These are phyloP conservation scores for Zeuzera pyrina DNA, from an alignment of 2,888 invertebrate species.

Conservation along the genomic window DNA sequence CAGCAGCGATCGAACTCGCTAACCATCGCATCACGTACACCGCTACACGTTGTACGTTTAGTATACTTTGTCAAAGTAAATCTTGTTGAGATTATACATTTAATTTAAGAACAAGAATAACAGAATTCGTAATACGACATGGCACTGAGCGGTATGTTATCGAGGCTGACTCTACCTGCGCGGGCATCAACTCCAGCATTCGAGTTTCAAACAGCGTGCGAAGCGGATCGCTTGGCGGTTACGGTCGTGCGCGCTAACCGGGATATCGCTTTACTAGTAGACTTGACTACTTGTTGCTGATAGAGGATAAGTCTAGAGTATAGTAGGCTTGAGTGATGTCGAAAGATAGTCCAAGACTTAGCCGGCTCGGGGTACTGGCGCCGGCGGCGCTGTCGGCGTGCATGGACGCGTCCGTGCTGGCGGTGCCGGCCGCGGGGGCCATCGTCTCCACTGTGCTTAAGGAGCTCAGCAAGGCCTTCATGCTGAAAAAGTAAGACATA, in stretches of 20 bases:
- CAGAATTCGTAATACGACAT: too few species aligned
- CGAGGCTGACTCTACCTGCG: too few species aligned
- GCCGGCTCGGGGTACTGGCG: conserved; percentile 57
- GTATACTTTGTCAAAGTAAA: too few species aligned
- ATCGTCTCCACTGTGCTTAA: conserved; percentile 62
- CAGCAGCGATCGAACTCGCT: too few species aligned
- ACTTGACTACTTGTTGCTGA: not conserved
- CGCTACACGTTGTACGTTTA: too few species aligned
- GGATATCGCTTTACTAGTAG: not conserved
- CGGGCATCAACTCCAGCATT: too few species aligned
- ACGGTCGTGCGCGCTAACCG: conserved; percentile 43
- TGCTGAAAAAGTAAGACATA: conserved; percentile 66
- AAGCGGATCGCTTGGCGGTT: conserved; percentile 63
- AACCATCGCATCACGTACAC: too few species aligned
- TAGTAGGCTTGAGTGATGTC: conserved; percentile 40
- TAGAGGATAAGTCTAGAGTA: not conserved
- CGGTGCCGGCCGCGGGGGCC: conserved; percentile 62
- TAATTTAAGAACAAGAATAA: too few species aligned
- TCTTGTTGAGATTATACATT: too few species aligned
- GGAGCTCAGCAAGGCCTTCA: conserved; percentile 64
- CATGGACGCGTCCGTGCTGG: conserved; percentile 62
- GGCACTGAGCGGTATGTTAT: too few species aligned
- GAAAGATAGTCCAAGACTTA: conserved; percentile 40
- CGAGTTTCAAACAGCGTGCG: conserved; percentile 45
- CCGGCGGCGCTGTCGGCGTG: conserved; percentile 61